Evolutionary conservation across 2,797 vertebrate species (phyloP), one percentile per base, ranked within the genome.

Genomic region (Astyanax mexicanus): DNA sequence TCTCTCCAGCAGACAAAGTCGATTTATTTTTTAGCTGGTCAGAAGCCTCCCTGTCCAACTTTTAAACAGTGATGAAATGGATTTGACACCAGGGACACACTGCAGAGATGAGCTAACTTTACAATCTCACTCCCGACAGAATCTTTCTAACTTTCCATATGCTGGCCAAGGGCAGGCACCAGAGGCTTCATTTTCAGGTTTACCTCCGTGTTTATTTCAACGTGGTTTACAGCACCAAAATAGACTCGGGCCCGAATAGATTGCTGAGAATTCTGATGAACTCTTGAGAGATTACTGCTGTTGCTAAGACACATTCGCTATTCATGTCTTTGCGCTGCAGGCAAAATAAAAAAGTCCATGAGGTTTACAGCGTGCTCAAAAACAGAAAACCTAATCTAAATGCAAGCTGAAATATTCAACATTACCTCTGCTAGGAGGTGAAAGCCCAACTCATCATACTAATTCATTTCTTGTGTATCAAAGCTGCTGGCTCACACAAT

Each of bases 11-110:
- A 82, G 51, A 60, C 68, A 47, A 75, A 6, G 64, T 66, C 12
- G 68, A 75, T 82, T 83, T 80, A 82, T 86, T 86, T 58, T 80
- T 69, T 35, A 44, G 47, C 57, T 75, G 62, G 40, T 61, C 72
- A 77, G 81, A 81, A 69, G 45, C 58, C 42, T 38, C 74, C 77
- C 73, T 84, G 57, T 70, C 68, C 57, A 82, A 75, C 79, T 75
- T 75, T 86, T 71, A 64, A 79, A 69, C 68, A 80, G 57, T 79
- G 83, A 89, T 87, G 79, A 86, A 89, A 89, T 88, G 67, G 77
- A 82, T 84, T 84, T 84, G 77, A 89, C 87, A 84, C 69, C 45
- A 78, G 78, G 69, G 82, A 75, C 87, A 84, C 70, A 77, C 76
- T 79, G 80, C 75, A 83, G 29, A 79, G 82, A 90, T 81, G 81